Base-by-base conservation (phyloP, 1,140 invertebrate genomes). In the Drosophila erecta region DNA sequence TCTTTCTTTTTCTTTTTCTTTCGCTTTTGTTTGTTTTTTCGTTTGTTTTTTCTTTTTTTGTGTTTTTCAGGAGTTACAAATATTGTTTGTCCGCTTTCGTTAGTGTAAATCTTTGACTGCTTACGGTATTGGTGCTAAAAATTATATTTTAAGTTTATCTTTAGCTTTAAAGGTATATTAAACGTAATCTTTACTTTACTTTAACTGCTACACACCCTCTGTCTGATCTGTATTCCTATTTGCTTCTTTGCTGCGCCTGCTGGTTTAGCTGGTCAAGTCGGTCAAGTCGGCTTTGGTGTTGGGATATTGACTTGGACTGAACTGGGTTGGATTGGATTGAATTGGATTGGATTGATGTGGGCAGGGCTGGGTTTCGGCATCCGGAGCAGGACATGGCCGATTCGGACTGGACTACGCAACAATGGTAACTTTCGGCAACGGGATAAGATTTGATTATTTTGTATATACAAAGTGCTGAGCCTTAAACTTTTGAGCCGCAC, bases 61-160 rank as follows among this genome's bases (percentile, higher is more conserved):
- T 56, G 40, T 56, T 75, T 70, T 70, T 49, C 22, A 70, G 69
- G 66, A 59, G 38, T 59, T 72, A 72, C 66, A 72, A 59, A 72
- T 72, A 71, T 71, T 70, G 54, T 50, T 66, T 72, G 66, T 67
- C 62, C 66, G 47, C 67, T 56, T 47, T 72, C 33, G 46, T 56
- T 59, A 60, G 46, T 59, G 67, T 72, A 72, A 72, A 72, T 72
- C 66, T 51, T 72, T 72, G 69, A 72, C 69, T 72, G 69, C 69
- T 72, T 72, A 72, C 55, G 66, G 55, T 72, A 72, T 71, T 72
- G 70, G 67, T 71, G 69, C 69, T 72, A 72, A 71, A 72, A 72
- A 44, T 72, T 70, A 70, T 30, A 14, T 72, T 64, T 72, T 60
- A 59, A 51, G 38, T 59, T 72, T 72, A 71, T 72, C 67, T 70